phyloP scores from a whole-genome alignment of 2,113 vertebrate genomes.

The Melanerpes formicivorus region DNA sequence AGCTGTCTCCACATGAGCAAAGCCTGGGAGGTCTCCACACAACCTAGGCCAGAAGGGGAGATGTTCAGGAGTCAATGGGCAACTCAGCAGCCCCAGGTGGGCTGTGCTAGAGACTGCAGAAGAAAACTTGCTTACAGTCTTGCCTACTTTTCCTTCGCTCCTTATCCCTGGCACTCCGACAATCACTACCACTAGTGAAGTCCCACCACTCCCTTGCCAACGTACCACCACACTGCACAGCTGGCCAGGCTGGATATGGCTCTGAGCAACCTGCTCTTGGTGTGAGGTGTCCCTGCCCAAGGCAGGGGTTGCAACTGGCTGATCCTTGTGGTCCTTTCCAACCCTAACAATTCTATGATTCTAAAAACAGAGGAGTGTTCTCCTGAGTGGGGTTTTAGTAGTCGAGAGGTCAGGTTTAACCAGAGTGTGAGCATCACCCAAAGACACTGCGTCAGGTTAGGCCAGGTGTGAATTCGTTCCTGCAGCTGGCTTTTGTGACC shows the following conservation, averaged over 20 bases:
- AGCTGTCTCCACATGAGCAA: neutral
- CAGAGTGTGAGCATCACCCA: neutral
- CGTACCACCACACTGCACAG: neutral
- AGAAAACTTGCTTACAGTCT: neutral
- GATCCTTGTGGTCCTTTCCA: no score
- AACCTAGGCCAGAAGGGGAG: neutral
- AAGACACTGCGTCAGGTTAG: neutral
- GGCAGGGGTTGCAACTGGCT: no score
- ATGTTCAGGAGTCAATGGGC: neutral
- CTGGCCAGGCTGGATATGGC: neutral
- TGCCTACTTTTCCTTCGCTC: neutral
- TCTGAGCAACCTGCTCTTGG: no score
- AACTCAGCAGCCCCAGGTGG: neutral
- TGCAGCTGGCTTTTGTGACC: neutral
- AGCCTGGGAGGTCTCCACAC: neutral
- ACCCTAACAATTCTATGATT: no score
- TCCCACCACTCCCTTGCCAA: neutral
- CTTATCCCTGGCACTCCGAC: neutral
- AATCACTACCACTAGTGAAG: neutral
- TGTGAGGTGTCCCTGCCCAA: no score
- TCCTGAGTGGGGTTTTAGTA: neutral
- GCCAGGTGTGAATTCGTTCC: neutral
- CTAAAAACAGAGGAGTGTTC: neutral
- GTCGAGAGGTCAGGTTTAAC: neutral
- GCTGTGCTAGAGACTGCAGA: accelerated